Evolutionary conservation across 2,797 vertebrate genomes (phyloP).

Genomic region (Gallinago stenura): DNA sequence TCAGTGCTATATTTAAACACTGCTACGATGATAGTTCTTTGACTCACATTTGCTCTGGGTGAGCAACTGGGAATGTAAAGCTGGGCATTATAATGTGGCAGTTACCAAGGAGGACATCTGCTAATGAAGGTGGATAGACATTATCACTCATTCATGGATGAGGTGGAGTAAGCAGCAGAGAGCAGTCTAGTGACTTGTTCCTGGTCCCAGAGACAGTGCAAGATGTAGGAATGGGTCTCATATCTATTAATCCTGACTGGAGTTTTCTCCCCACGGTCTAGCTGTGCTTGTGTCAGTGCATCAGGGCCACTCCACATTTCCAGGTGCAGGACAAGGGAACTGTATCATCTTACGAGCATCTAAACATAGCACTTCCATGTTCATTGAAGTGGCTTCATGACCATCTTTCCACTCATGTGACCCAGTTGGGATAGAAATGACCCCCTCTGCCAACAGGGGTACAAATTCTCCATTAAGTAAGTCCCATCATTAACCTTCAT

Average conservation of each 20-base stretch:
- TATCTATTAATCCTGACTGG: neutral
- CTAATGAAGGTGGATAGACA: neutral
- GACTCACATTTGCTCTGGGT: neutral
- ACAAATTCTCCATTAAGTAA: neutral
- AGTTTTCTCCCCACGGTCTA: rapidly evolving
- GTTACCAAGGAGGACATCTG: neutral
- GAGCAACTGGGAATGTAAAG: neutral
- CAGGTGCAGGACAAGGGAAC: neutral
- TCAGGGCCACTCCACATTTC: rapidly evolving
- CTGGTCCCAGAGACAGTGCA: neutral
- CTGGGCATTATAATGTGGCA: neutral
- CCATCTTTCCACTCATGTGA: neutral
- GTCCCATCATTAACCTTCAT: neutral
- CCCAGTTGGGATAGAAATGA: neutral
- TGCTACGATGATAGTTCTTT: neutral
- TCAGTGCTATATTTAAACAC: neutral
- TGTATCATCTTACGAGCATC: neutral
- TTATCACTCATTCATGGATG: neutral
- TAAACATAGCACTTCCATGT: neutral
- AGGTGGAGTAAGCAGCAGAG: neutral
- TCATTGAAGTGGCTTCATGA: neutral
- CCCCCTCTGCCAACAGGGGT: neutral
- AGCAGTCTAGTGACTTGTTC: neutral
- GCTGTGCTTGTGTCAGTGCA: neutral
- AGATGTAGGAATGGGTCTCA: neutral